Evolutionary conservation across 2,113 vertebrate species (phyloP), one percentile per base, ranked within the genome.

Genomic region (Monopterus albus): DNA sequence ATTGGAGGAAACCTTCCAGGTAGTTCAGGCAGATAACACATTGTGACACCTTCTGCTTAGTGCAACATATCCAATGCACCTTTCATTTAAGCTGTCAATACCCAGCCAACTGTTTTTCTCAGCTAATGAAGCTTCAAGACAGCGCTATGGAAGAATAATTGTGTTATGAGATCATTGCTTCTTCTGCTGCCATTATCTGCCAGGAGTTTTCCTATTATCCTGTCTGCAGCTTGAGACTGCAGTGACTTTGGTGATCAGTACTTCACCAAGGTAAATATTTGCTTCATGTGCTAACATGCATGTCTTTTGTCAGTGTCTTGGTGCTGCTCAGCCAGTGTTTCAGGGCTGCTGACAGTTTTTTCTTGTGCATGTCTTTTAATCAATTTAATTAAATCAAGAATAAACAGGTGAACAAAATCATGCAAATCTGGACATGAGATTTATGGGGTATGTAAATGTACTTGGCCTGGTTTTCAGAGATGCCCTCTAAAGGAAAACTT

Each of bases 181-280:
- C 23, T 21, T 42, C 38, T 70, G 42, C 36, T 0, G 9, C 45
- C 59, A 78, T 62, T 29, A 52, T 58, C 23, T 72, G 39, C 35
- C 31, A 38, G 49, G 50, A 55, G 7, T 50, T 72, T 72, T 69
- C 29, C 52, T 75, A 66, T 73, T 59, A 66, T 25, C 3, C 47
- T 56, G 23, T 43, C 46, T 46, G 61, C 65, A 55, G 57, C 62
- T 35, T 25, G 14, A 36, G 52, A 69, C 8, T 14, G 58, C 20
- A 43, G 23, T 26, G 74, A 78, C 63, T 59, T 43, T 9, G 15
- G 23, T 17, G 17, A 61, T 67, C 40, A 29, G 55, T 35, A 70
- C 53, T 65, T 78, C 82, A 47, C 36, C 38, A 29, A 74, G 64
- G 73, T 78, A 81, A 78, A 81, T 71, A 81, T 81, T 73, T 84